Percentiles rank a stretch among this genome's conserved stretches.
Evolutionary conservation across 2,888 invertebrate genomes (phyloP).

Genomic region (Apotomis turbidana): DNA sequence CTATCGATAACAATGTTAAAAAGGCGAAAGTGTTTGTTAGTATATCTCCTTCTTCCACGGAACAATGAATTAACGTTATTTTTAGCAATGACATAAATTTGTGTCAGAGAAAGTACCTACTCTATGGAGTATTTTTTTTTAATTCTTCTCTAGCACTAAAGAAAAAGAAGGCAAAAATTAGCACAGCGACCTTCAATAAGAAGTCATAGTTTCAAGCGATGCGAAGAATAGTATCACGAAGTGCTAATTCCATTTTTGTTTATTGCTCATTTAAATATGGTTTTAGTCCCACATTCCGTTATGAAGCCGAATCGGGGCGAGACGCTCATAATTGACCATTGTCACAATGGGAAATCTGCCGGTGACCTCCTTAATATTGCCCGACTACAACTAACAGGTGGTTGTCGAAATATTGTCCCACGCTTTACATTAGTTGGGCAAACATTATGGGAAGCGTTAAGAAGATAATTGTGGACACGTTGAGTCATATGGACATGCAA

Average conservation of each 20-base stretch:
- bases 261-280: slow-evolving; percentile 43
- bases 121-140: too few relatives aligned
- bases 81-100: too few relatives aligned
- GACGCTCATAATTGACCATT: slow-evolving; percentile 78
- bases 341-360: slow-evolving; percentile 74
- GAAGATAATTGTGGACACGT: slow-evolving; percentile 27
- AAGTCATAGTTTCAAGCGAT: slow-evolving; percentile 7
- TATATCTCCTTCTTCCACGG: too few relatives aligned
- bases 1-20: too few relatives aligned
- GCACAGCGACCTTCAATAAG: background rate
- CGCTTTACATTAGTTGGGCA: slow-evolving; percentile 64
- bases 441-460: slow-evolving; percentile 46
- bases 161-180: background rate
- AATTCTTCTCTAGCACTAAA: too few relatives aligned
- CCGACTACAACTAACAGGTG: slow-evolving; percentile 65
- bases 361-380: slow-evolving; percentile 71
- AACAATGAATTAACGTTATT: too few relatives aligned
- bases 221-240: slow-evolving; percentile 20
- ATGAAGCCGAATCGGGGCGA: slow-evolving; percentile 58
- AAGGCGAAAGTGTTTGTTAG: too few relatives aligned
- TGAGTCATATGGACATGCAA: slow-evolving; percentile 30
- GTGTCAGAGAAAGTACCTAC: too few relatives aligned
- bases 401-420: slow-evolving; percentile 76
- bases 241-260: slow-evolving; percentile 36
- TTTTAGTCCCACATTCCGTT: slow-evolving; percentile 61